Conservation (phyloP, 1,140 invertebrate species). For the Bombus difficillimus region DNA sequence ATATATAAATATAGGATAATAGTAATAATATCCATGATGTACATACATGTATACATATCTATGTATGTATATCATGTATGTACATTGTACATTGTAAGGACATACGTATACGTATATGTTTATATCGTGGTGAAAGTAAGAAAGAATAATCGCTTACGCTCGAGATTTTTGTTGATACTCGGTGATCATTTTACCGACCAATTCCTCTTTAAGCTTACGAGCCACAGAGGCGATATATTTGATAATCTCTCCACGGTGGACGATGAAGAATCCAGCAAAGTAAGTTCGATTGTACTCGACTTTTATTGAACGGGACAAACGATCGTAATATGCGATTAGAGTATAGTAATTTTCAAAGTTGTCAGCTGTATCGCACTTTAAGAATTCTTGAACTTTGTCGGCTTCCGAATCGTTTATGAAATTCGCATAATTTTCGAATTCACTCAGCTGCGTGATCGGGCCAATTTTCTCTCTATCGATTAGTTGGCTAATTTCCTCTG, state of each 20-base stretch:
- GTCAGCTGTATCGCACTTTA: slow-evolving; percentile 84
- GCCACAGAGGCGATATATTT: slow-evolving; percentile 87
- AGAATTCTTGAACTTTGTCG: slow-evolving; percentile 86
- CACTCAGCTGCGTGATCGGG: slow-evolving; percentile 87
- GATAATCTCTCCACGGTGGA: slow-evolving; percentile 92
- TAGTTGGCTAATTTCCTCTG: slow-evolving; percentile 84
- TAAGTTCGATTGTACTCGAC: slow-evolving; percentile 86
- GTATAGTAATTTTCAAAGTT: slow-evolving; percentile 87
- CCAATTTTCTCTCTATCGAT: slow-evolving; percentile 88
- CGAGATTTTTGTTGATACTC: slow-evolving; percentile 92
- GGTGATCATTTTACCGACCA: slow-evolving; percentile 89
- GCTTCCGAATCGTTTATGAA: slow-evolving; percentile 90
- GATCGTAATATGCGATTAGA: slow-evolving; percentile 86
- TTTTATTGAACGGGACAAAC: slow-evolving; percentile 86
- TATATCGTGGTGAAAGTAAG: not conserved
- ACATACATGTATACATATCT: too few relatives aligned
- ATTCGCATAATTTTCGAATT: slow-evolving; percentile 92
- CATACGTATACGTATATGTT: too few relatives aligned
- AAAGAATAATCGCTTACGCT: slow-evolving; percentile 83
- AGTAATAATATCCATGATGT: too few relatives aligned
- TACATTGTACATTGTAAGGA: too few relatives aligned
- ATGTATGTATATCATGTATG: too few relatives aligned
- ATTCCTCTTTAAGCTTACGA: slow-evolving; percentile 86
- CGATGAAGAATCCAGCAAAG: slow-evolving; percentile 92
- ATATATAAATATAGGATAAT: too few relatives aligned